A percentile compares a stretch with the other conserved stretches of the same genome.
Conservation (phyloP, 2,888 invertebrate genomes). For the Mayetiola destructor region DNA sequence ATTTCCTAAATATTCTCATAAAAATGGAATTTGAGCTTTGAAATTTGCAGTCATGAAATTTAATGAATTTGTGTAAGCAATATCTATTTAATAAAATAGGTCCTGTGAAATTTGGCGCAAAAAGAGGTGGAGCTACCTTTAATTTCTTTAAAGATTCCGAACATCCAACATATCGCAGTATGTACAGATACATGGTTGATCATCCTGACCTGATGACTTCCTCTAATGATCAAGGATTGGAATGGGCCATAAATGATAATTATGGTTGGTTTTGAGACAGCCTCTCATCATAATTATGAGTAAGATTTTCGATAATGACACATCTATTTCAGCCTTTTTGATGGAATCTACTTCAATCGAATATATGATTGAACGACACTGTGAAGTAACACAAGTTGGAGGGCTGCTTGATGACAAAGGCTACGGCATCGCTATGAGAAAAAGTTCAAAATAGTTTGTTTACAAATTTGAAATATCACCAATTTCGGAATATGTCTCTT, state of each 20-base stretch:
- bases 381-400: slow-evolving; percentile 47
- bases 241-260: slow-evolving; percentile 33
- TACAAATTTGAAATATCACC: slow-evolving; percentile 16
- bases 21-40: too few relatives aligned
- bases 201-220: slow-evolving; percentile 42
- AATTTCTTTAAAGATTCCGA: slow-evolving; percentile 4
- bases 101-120: slow-evolving; percentile 75
- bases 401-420: slow-evolving; percentile 54
- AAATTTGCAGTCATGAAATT: too few relatives aligned
- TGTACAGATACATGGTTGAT: slow-evolving; percentile 63
- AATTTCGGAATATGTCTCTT: background rate
- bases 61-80: too few relatives aligned
- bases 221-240: slow-evolving; percentile 43
- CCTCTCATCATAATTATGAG: slow-evolving; percentile 29
- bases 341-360: slow-evolving; percentile 70
- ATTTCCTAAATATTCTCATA: too few relatives aligned
- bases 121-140: background rate
- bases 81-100: slow-evolving; percentile 58
- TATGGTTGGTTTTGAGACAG: slow-evolving; percentile 33
- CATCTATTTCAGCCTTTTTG: slow-evolving; percentile 60
- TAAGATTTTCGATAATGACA: too few relatives aligned
- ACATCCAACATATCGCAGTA: slow-evolving; percentile 37
- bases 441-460: too few relatives aligned
- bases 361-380: slow-evolving; percentile 52
- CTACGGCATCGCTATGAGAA: slow-evolving; percentile 58